Base-by-base conservation (phyloP, 1,140 invertebrate genomes). In the Leptonema lineaticorne region DNA sequence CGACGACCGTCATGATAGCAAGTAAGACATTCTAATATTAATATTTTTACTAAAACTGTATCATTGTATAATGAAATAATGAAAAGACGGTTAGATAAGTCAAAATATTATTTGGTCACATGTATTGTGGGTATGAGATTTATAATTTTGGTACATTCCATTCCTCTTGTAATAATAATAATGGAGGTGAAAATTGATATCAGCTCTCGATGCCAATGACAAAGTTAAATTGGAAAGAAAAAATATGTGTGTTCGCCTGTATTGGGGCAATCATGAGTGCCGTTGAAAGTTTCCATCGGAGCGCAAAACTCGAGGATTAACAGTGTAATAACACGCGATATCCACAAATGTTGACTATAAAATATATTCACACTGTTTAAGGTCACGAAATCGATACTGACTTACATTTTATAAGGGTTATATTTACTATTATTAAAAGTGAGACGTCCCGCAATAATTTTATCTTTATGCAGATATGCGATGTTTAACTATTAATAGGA, bases 1-100 rank as follows among this genome's bases (percentile, higher is more conserved):
- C 82, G 4, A 80, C 77, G 56, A 85, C 82, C 56, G 80, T 84
- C 69, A 82, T 86, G 77, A 83, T 86, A 66, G 84, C 85, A 37
- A 86, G 85, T 86, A 78, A 79, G 82, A n/a, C n/a, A n/a, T 79
- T 64, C 59, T 45, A 22, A 27, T 45, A 8, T 11, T 20, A 41
- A 41, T 41, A 14, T 41, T 33, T 33, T 41, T 41, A 41, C 8
- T 24, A 46, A 41, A 63, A 53, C 11, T 16, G 11, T 20, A 14
- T 20, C 11, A 6, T 20, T 5, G 5, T 22, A 53, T 14, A 22
- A 16, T 22, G 18, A n/a, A n/a, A 37, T 37, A 37, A n/a, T n/a
- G 7, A 7, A 37, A 37, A 7, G n/a, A n/a, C 33, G 33, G 33
- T 37, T n/a, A n/a, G n/a, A n/a, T n/a, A n/a, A n/a, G n/a, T n/a